Evolutionary conservation across 2,888 invertebrate species (phyloP), one percentile per base, ranked within the genome.

Genomic region (Eupithecia vulgata): DNA sequence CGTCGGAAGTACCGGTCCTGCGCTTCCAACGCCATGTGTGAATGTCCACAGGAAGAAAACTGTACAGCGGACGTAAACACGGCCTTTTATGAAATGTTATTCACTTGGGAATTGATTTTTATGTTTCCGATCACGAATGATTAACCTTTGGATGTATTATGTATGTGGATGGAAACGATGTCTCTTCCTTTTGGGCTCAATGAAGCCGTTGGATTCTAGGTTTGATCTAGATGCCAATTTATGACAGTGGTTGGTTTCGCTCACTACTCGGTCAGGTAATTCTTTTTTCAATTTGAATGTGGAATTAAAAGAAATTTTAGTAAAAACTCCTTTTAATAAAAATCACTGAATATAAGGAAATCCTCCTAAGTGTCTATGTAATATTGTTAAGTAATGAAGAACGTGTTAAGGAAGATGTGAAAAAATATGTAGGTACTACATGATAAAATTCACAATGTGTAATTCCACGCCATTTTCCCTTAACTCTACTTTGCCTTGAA

Each of bases 1-100:
- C 84, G 85, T 87, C 89, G 90, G 90, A 89, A 86, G 87, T 84
- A 79, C 67, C 42, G 48, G 67, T 40, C 70, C 82, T 81, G 83
- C 84, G 82, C 82, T 79, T 80, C 80, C 75, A 76, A 81, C 81
- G 79, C 77, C 82, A 81, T 82, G 80, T 82, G 82, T 81, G 81
- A 82, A 81, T 71, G n/a, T 45, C 52, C 59, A 69, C 21, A 37
- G 59, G 42, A 69, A 69, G 25, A 35, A 45, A 34, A 62, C 37
- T 62, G 52, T 61, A 62, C 8, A 40, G 12, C 61, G 21, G 34
- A 35, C 34, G 42, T 25, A 34, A 42, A 64, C 62, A 64, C 17
- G 64, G 64, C 64, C 64, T 21, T 37, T 37, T 64, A 64, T 37
- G 37, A 35, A 61, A 35, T 62, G 17, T n/a, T 62, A 35, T 64